Evolutionary conservation across 1,140 invertebrate species (phyloP).

Genomic region (Camponotus floridanus): DNA sequence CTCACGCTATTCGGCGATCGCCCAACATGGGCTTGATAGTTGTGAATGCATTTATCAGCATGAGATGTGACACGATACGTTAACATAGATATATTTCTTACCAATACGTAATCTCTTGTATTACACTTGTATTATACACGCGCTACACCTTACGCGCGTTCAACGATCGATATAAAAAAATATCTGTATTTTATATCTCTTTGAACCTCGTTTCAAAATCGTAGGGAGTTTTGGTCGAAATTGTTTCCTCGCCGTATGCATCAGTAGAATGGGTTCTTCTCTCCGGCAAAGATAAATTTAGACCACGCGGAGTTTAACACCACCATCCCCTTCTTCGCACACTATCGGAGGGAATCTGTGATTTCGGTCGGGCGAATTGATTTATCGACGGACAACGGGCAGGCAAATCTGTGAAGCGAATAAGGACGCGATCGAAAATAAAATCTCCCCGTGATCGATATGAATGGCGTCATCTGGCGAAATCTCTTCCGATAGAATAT

Average conservation of each 20-base stretch:
- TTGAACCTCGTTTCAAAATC: conserved; percentile 1
- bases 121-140: neutral
- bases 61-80: neutral
- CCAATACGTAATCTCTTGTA: neutral
- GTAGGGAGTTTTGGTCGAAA: neutral
- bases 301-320: neutral
- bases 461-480: conserved; percentile 59
- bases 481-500: conserved; percentile 1
- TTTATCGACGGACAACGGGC: conserved; percentile 72
- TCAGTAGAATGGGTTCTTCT: neutral
- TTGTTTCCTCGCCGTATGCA: neutral
- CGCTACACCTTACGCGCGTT: no score
- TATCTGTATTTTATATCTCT: neutral
- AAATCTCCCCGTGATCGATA: conserved; percentile 73
- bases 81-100: neutral
- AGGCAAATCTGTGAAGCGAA: conserved; percentile 64
- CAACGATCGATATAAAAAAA: neutral
- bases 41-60: conserved; percentile 45
- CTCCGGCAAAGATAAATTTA: conserved; percentile 31
- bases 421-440: conserved; percentile 72
- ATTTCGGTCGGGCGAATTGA: conserved; percentile 64
- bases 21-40: conserved; percentile 60
- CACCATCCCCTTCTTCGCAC: neutral
- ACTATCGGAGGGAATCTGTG: conserved; percentile 4
- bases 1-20: conserved; percentile 65